Percentiles rank a stretch among this genome's conserved stretches.
Evolutionary conservation across 2,888 invertebrate species (phyloP).

Genomic region (Lepidocyrtinus sp.): DNA sequence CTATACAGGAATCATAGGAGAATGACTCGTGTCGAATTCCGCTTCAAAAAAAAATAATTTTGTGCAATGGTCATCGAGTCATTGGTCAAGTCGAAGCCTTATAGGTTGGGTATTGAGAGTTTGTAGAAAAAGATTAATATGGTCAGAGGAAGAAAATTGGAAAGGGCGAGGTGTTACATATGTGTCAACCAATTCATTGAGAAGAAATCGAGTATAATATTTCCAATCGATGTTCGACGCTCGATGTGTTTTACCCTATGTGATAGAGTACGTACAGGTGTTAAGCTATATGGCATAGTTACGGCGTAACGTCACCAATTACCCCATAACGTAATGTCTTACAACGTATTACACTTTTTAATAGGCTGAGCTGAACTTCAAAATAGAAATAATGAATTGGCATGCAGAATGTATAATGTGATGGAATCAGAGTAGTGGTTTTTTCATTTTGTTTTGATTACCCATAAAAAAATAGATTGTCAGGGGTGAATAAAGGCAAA

Average conservation of each 20-base stretch:
- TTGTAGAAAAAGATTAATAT: constrained; percentile 51
- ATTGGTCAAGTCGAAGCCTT: too few species aligned
- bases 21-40: constrained; percentile 32
- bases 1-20: too few species aligned
- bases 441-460: constrained; percentile 6
- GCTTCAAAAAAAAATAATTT: too few species aligned
- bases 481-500: constrained; percentile 29
- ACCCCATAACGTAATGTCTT: background rate
- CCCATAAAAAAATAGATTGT: background rate
- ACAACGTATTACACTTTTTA: background rate
- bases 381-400: constrained; percentile 6
- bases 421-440: background rate
- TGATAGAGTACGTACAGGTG: too few species aligned
- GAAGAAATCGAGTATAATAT: background rate
- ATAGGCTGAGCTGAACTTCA: background rate
- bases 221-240: background rate
- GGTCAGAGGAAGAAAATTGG: constrained; percentile 48
- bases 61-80: too few species aligned
- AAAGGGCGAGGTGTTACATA: constrained; percentile 32
- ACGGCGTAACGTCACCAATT: background rate
- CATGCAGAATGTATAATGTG: background rate
- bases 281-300: background rate
- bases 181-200: constrained; percentile 32
- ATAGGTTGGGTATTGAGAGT: too few species aligned
- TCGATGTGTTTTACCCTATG: too few species aligned